A percentile compares a stretch with the other conserved stretches of the same genome.
These are phyloP conservation scores for Megaceryle torquata DNA, from an alignment of 2,113 vertebrate species.

Conservation along the genomic window DNA sequence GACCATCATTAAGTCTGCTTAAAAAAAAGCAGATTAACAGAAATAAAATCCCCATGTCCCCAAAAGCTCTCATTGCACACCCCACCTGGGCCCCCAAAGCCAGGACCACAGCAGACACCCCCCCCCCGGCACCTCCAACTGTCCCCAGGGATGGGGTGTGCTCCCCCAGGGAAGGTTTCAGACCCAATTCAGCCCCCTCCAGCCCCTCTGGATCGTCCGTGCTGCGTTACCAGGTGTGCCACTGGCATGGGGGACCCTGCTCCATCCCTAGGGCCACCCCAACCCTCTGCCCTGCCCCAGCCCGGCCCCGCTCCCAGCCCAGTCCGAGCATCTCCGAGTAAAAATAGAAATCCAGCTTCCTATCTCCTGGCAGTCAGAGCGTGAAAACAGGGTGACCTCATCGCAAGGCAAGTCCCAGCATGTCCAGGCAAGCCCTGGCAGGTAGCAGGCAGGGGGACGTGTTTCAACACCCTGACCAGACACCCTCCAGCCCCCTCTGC, in stretches of 20 bases:
- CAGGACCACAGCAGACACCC: not conserved
- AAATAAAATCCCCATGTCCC: not conserved
- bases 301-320: not conserved
- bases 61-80: not conserved
- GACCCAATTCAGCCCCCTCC: not conserved
- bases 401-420: conserved; percentile 48
- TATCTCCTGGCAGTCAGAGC: not conserved
- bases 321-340: not conserved
- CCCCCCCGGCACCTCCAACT: too few species aligned
- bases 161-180: not conserved
- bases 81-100: not conserved
- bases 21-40: not conserved
- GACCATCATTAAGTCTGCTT: not conserved
- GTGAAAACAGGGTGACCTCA: conserved; percentile 48
- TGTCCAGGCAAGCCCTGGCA: conserved; percentile 66
- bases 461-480: not conserved
- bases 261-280: accelerated
- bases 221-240: accelerated
- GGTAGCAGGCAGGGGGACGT: not conserved
- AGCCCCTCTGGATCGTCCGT: too few species aligned
- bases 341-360: conserved; percentile 52
- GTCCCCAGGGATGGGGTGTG: not conserved
- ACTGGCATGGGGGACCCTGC: accelerated
- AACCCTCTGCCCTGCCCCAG: not conserved
- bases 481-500: not conserved